These are phyloP conservation scores for Apodemia zela DNA, from an alignment of 2,888 invertebrate species.

Conservation along the genomic window DNA sequence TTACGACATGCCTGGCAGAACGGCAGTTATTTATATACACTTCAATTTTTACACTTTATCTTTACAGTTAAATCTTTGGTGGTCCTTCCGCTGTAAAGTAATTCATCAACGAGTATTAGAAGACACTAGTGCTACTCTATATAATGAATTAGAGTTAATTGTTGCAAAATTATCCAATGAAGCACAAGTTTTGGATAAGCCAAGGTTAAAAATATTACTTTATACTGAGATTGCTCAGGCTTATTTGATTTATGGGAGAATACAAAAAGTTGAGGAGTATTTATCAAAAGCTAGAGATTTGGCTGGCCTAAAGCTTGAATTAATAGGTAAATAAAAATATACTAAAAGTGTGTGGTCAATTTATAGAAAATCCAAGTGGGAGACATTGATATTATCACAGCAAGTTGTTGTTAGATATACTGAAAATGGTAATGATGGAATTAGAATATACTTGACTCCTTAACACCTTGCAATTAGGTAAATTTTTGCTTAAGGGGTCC, in stretches of 20 bases:
- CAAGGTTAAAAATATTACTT: constrained; percentile 61
- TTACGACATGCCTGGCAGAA: too few species aligned
- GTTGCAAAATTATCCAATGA: constrained; percentile 66
- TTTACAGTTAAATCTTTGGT: constrained; percentile 79
- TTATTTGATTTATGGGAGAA: constrained; percentile 86
- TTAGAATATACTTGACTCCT: too few species aligned
- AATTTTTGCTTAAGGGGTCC: too few species aligned
- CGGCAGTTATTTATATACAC: neutral
- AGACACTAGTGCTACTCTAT: constrained; percentile 85
- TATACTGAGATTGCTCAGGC: constrained; percentile 82
- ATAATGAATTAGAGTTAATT: constrained; percentile 77
- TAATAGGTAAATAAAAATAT: constrained; percentile 78
- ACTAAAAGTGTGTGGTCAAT: too few species aligned
- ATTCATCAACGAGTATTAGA: constrained; percentile 89
- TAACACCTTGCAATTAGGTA: too few species aligned
- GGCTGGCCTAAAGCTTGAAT: constrained; percentile 84
- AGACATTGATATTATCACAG: too few species aligned
- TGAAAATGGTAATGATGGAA: too few species aligned
- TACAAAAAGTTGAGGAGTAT: constrained; percentile 84
- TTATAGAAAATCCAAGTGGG: too few species aligned
- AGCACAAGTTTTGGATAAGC: constrained; percentile 48
- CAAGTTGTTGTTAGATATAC: too few species aligned
- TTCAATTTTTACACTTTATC: neutral
- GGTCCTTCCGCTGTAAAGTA: constrained; percentile 86
- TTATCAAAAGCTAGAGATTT: constrained; percentile 82